phyloP scores from a whole-genome alignment of 1,140 invertebrate species.

The Heliconius eleuchia region DNA sequence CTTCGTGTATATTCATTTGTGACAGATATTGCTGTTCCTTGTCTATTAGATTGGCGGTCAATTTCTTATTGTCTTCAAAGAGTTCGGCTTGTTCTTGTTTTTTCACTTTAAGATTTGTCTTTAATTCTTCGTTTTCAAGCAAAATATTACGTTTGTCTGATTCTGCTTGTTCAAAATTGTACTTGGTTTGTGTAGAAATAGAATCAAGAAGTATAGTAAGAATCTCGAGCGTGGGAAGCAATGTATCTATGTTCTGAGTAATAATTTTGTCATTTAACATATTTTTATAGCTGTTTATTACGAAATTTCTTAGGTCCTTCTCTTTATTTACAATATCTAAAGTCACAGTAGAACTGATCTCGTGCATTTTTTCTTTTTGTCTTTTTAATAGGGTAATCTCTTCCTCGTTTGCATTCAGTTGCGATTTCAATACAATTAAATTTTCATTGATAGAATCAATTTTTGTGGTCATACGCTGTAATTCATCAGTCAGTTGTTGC shows the following conservation, averaged over 20 bases:
- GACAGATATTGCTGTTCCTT: constrained; percentile 46
- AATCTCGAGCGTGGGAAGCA: constrained; percentile 44
- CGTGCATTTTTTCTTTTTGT: constrained; percentile 64
- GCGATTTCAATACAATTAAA: constrained; percentile 47
- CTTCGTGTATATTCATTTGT: constrained; percentile 43
- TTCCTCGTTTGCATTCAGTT: constrained; percentile 58
- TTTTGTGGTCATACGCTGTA: constrained; percentile 46
- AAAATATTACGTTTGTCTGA: constrained; percentile 41
- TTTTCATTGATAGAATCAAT: constrained; percentile 44
- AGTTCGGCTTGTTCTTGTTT: constrained; percentile 45
- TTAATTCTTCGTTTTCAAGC: constrained; percentile 48
- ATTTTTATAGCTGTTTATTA: constrained; percentile 47
- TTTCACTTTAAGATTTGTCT: constrained; percentile 47
- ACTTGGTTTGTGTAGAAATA: constrained; percentile 40
- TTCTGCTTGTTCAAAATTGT: constrained; percentile 16
- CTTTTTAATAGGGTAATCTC: constrained; percentile 55
- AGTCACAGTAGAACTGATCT: constrained; percentile 66
- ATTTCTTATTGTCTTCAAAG: constrained; percentile 40
- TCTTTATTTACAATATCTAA: constrained; percentile 62
- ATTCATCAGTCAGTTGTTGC: constrained; percentile 45
- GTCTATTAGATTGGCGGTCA: constrained; percentile 39
- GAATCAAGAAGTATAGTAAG: constrained; percentile 48
- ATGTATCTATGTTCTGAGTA: constrained; percentile 45
- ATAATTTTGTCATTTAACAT: constrained; percentile 50
- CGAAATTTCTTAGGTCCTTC: constrained; percentile 46